Base-by-base conservation (phyloP, 2,797 vertebrate species). In the Hydrolagus colliei region DNA sequence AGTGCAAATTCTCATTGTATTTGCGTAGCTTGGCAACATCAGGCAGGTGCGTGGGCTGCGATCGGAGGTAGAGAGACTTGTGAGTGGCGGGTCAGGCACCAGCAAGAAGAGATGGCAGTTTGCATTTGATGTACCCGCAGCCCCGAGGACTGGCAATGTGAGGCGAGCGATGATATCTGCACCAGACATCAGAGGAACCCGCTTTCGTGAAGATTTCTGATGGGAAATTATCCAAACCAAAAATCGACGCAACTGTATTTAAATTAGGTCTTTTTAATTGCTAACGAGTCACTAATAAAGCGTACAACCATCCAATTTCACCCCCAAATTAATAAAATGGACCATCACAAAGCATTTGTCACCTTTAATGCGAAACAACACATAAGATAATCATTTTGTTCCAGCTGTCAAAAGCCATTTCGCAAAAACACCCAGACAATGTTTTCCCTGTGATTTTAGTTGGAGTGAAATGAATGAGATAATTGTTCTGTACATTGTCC, bases 381-480 rank as follows among this genome's bases (percentile, higher is more conserved):
- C 41, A 67, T 41, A 84, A 35, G 18, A 18, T 84, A 68, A 71
- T 71, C 71, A 84, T 84, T 84, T 84, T 84, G 32, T 18, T 84
- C 27, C 67, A 20, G 65, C 68, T 68, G 79, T 84, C 79, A 84
- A 35, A 84, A 84, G 12, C 79, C 68, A 84, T 68, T 80, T 84
- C 41, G 22, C 65, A 84, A 18, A 67, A 6, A 9, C 13, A 16
- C 61, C 75, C 52, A 20, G 75, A 77, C 9, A 59, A 20, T 27
- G 27, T 27, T 27, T 27, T 27, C 27, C 27, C 27, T 27, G n/a
- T 68, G 79, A 27, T 84, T 41, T 84, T 71, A 18, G 63, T 68
- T 52, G 20, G 18, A 41, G 79, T 65, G 41, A 68, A 84, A 71
- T 84, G 32, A 84, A 52, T 41, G 32, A 68, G 79, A 67, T 35